Base-by-base conservation (phyloP, 1,140 invertebrate species). In the Drosophila paulistorum region DNA sequence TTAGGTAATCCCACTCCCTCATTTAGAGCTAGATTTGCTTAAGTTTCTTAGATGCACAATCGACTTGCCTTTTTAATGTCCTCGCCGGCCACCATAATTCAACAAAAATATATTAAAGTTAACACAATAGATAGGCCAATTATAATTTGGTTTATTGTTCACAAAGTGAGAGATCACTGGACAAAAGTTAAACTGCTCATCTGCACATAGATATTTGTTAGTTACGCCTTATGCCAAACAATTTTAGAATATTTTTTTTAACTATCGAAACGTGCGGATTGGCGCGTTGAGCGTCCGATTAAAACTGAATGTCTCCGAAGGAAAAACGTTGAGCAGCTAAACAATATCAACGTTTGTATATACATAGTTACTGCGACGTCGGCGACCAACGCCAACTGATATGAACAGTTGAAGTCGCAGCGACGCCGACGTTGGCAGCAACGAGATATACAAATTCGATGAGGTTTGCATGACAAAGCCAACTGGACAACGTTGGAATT, bases 291-390 rank as follows among this genome's bases (percentile, higher is more conserved):
- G 80, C 79, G 73, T 69, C 64, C 65, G 54, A 64, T 59, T 68
- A 59, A 71, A 84, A 87, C 83, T 87, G 63, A 87, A 83, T 69
- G 83, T 87, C 70, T 83, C 45, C 67, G 45, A 87, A 87, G 83
- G 84, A 89, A 87, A 82, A 41, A 63, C 84, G 83, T 74, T 90
- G 75, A 76, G 65, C 68, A 74, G 69, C 77, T 76, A 85, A 86
- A 72, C 75, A 67, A 71, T 76, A 90, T 75, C 67, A 70, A 51
- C 60, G 58, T 68, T 70, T 14, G 42, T 63, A 23, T 60, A 65
- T 42, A 58, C 60, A 58, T 63, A n/a, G 59, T 65, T 45, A 61
- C 72, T 23, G 58, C 59, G 61, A 64, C 70, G 39, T 42, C 69
- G 68, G 65, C 67, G 33, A 71, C 60, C 61, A 65, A 72, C 61